Evolutionary conservation across 1,140 invertebrate genomes (phyloP), one percentile per base, ranked within the genome.

Genomic region (Megathymus violae): DNA sequence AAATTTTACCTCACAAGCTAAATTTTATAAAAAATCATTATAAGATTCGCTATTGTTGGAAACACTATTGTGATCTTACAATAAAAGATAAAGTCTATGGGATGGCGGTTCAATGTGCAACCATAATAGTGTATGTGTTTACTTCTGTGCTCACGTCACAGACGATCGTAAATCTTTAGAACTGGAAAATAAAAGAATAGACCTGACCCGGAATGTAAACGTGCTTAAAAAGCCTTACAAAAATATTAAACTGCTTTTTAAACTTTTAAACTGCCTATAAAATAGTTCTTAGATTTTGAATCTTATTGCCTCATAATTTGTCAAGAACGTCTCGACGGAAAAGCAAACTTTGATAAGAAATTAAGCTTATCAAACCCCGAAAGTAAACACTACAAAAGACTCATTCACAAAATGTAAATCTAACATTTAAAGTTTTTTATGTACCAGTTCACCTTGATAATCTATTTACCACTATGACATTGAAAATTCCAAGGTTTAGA

Each of bases 81-180:
- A 80, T 79, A 80, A 77, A 76, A 89, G 78, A 83, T 88, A 80
- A 79, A 80, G 71, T 80, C 76, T 81, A 76, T 71, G 65, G 64
- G 74, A 75, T 62, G 71, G 80, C 72, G 82, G 80, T 88, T 89
- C 84, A 87, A 78, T 87, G 85, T 78, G 78, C 72, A 71, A 59
- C 44, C 60, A 89, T 82, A 88, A 89, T 83, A 70, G 79, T 75
- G 64, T 71, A 84, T 72, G 75, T 88, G 80, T 88, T 90, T 88
- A 77, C 84, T 78, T 87, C 89, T 91, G 85, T 76, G 82, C 74
- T 81, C 67, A 52, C 69, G 74, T 78, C 73, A 74, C 73, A 75
- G 67, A 72, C 70, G 74, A 72, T 74, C 67, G 74, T 74, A 71
- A 79, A 76, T 71, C 69, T 82, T 90, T 82, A 64, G 80, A 80